Percentiles rank a stretch among this genome's conserved stretches.
phyloP scores from a whole-genome alignment of 2,113 vertebrate genomes.

The Anolis carolinensis region DNA sequence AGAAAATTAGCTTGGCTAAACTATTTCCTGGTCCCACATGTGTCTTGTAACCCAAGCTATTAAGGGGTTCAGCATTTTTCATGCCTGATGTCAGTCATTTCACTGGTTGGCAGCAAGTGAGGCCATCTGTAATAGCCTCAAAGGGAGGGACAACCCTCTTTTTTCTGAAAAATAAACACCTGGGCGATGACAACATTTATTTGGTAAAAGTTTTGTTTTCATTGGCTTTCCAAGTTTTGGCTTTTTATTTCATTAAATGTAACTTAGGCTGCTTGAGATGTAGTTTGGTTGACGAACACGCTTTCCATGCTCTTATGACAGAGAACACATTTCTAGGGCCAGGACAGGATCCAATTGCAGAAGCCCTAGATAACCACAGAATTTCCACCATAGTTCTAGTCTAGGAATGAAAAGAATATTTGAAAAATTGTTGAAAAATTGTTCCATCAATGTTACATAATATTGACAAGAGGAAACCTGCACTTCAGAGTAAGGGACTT shows the following conservation, averaged over 20 bases:
- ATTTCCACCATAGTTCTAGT: too few species aligned
- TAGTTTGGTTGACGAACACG: neutral
- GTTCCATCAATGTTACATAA: too few species aligned
- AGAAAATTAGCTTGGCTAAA: slow-evolving; percentile 14
- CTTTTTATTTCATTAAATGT: neutral
- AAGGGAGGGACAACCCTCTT: neutral
- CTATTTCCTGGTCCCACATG: neutral
- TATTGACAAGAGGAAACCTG: too few species aligned
- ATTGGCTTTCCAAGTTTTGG: neutral
- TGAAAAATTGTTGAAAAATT: too few species aligned
- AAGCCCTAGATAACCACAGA: too few species aligned
- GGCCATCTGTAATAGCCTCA: slow-evolving; percentile 7
- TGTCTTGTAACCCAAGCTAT: neutral
- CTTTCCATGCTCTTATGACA: neutral
- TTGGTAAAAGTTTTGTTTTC: neutral
- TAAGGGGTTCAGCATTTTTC: slow-evolving; percentile 1
- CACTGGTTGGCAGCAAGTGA: neutral
- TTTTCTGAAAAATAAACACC: slow-evolving; percentile 17
- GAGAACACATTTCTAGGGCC: neutral
- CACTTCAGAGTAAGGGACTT: too few species aligned
- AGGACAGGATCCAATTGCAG: too few species aligned
- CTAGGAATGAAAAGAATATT: too few species aligned
- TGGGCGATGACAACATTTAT: neutral
- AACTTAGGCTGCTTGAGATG: neutral
- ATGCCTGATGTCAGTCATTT: slow-evolving; percentile 1